Evolutionary conservation across 2,113 vertebrate genomes (phyloP), one percentile per base, ranked within the genome.

Genomic region (Sus scrofa): DNA sequence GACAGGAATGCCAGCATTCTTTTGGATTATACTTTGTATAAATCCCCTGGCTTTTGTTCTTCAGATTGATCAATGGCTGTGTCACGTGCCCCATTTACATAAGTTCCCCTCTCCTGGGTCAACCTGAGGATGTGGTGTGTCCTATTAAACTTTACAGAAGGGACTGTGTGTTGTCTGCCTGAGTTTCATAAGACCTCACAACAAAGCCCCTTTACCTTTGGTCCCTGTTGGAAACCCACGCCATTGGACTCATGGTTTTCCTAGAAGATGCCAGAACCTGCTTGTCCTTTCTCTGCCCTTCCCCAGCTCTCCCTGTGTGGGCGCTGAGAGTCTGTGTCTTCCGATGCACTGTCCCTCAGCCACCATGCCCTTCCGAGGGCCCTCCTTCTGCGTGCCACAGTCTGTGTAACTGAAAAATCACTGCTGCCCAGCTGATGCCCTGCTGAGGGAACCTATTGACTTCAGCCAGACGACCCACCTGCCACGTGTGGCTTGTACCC

Each of bases 301-400:
- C 15, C 50, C 19, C 1, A 1, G 27, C 6, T 18, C 50, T 44
- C 30, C 18, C 18, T 16, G 7, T 2, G 1, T 34, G 32, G 8
- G 12, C 19, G 56, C 27, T 30, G 26, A 56, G 30, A 44, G 44
- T 37, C 24, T 34, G 67, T n/a, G 32, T 52, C 5, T 62, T 56
- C 26, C 18, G 32, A 0, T 2, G 3, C n/a, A 0, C 7, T 37
- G 19, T 52, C 12, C 32, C 20, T n/a, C 15, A 26, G 13, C 19
- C 18, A 13, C 37, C 50, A 67, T 1, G 2, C 54, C 18, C 27
- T 77, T 79, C 1, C 4, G 9, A 14, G 4, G 30, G 19, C 70
- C 60, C 18, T 86, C 11, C 27, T 26, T 65, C 30, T 15, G 19
- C 34, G 37, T 39, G 30, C 15, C 15, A 24, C 6, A 14, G 70